Base-by-base conservation (phyloP, 2,113 vertebrate genomes). In the Acrocephalus kingi region DNA sequence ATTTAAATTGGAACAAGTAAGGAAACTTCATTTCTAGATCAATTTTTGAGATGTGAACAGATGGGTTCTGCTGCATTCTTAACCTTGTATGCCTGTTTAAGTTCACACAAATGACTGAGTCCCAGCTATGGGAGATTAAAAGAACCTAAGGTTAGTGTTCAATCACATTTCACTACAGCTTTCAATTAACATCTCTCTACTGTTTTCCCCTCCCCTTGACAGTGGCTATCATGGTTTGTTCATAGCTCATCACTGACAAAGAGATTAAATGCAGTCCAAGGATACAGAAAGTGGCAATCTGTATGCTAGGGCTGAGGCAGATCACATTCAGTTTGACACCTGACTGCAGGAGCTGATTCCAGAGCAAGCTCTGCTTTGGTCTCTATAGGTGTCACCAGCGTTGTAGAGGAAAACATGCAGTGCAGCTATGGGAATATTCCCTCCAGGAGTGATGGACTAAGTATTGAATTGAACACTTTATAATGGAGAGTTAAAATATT, bases 391-490 rank as follows among this genome's bases (percentile, higher is more conserved):
- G 31, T 54, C 69, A 48, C 16, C 31, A 51, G 31, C 0, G 2
- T 7, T 77, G 72, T 39, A 69, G 20, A 76, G 51, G 35, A 86
- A 62, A 64, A 35, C 21, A 4, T 39, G 13, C 45, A 33, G 13
- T 4, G 24, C 37, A 61, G 30, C 28, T 43, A 39, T 45, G n/a
- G n/a, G 37, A 84, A 69, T 5, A 4, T 33, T 67, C 45, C 13
- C 41, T 68, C 12, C 31, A 27, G 13, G 13, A 19, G 24, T 0
- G 0, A 59, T 22, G 25, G 25, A 28, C 9, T 71, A 18, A 17
- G 28, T 20, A 23, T n/a, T 77, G 39, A 80, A 63, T 6, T 2
- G 4, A 85, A 49, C 15, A 4, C 16, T 66, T 73, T 54, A 66
- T 14, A 71, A 55, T 9, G 37, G 28, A 51, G 19, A 73, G 20